Conservation (phyloP, 2,888 invertebrate genomes). For the Sussaba pulchella region DNA sequence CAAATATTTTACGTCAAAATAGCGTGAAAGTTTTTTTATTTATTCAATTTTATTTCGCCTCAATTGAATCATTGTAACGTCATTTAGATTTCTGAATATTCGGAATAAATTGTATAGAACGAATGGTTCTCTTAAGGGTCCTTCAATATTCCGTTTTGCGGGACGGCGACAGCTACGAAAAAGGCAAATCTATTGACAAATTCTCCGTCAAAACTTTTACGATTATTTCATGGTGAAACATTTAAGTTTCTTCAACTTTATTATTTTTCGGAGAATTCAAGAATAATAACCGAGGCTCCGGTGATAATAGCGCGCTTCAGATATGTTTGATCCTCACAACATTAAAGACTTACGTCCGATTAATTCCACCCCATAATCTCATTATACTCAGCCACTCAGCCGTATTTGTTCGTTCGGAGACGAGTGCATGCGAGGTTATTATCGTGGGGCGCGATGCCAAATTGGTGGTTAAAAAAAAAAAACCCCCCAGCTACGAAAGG, state of each 20-base stretch:
- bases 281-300: background rate
- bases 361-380: background rate
- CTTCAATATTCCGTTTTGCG: background rate
- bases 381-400: slow-evolving; percentile 4
- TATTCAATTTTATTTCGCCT: background rate
- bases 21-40: background rate
- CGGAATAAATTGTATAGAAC: background rate
- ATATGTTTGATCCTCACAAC: background rate
- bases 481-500: background rate
- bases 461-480: slow-evolving; percentile 14
- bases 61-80: no score
- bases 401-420: background rate
- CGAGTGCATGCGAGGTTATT: slow-evolving; percentile 8
- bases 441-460: slow-evolving; percentile 12
- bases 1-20: no score
- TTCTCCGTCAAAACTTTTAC: no score
- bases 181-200: background rate
- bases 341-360: background rate
- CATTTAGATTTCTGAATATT: background rate
- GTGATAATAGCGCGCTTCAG: background rate
- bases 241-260: no score
- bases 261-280: no score
- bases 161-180: background rate
- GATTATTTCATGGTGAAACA: no score
- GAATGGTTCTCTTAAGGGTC: background rate